Evolutionary conservation across 1,140 invertebrate genomes (phyloP), one percentile per base, ranked within the genome.

Genomic region (Hermetia illucens): DNA sequence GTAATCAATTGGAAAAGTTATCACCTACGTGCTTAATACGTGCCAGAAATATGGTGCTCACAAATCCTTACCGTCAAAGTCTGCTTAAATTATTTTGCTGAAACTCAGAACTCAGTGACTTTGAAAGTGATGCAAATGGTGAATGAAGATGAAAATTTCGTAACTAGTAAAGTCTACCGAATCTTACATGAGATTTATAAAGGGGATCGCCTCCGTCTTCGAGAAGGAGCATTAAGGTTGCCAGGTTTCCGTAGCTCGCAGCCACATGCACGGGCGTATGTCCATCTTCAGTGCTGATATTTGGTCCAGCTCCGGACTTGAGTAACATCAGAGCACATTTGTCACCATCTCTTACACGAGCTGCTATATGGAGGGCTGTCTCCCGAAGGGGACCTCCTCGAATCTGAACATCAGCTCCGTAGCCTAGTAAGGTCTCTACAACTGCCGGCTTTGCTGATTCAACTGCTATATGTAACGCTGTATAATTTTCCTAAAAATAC

Each of bases 391-490:
- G 79, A 1, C 87, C 86, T 38, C 86, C 94, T 61, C 89, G 77
- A 2, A 97, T 79, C 62, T 98, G 90, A 3, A 98, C 91, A 59
- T 95, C 84, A 3, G 95, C 94, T 20, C 95, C 94, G 58, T 85
- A 93, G 4, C 95, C 95, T 2, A 98, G 66, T 18, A 98, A 64
- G 1, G 90, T 93, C 66, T 98, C 94, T 12, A 98, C 94, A 4
- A 97, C 92, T 18, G 83, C 75, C 8, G 93, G 90, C 57, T 96
- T 94, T 39, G 86, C 85, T 24, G 84, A 87, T 63, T 97, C 87
- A 3, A 98, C 93, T n/a, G 93, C 94, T 47, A 98, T 88, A 54
- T 98, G 95, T 0, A 99, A 67, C n/a, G 95, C 91, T 16, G 95
- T 98, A 58, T 92, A 95, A 53, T 95, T 93, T 53, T 98, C 92